Base-by-base conservation (phyloP, 2,888 invertebrate species). In the Argyresthia albistria region DNA sequence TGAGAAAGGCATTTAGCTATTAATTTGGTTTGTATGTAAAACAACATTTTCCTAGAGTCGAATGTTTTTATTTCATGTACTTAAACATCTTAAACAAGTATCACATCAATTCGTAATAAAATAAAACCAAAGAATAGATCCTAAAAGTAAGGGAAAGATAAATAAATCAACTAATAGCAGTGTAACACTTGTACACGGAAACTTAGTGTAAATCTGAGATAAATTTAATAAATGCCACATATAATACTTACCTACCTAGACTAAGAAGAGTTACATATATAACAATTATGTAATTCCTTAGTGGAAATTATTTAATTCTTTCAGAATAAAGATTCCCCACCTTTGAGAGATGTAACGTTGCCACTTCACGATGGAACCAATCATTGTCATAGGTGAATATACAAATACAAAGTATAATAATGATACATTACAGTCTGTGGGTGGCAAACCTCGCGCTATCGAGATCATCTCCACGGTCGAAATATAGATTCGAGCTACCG, bases 41-140 rank as follows among this genome's bases (percentile, higher is more conserved):
- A 25, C 25, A 25, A 25, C 6, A 4, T n/a, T 25, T 42, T 59
- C 66, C 62, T 66, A 68, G 60, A 72, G 67, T 71, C 62, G 62
- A 73, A 75, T 67, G 69, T 72, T 77, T 80, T 80, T 74, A 71
- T 80, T 77, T 64, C 71, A 76, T 74, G 74, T 80, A 76, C 73
- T 75, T 73, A 74, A 64, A 76, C 71, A 80, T 71, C 79, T 78
- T 78, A 80, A 62, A 63, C 70, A 78, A 80, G 76, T 81, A 81
- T 81, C 80, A 81, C 80, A 80, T 79, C 69, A 76, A 80, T 75
- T 70, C 68, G 67, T 78, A 77, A 75, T 62, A 63, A 69, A 25
- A 25, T 25, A 25, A 25, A 25, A 70, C 70, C 56, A 64, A 59
- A 64, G 35, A 14, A 35, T 50, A 35, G 35, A 36, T 47, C 51